These are phyloP conservation scores for Montipora foliosa DNA, from an alignment of 64 coral and sea anemone species.

Conservation along the genomic window DNA sequence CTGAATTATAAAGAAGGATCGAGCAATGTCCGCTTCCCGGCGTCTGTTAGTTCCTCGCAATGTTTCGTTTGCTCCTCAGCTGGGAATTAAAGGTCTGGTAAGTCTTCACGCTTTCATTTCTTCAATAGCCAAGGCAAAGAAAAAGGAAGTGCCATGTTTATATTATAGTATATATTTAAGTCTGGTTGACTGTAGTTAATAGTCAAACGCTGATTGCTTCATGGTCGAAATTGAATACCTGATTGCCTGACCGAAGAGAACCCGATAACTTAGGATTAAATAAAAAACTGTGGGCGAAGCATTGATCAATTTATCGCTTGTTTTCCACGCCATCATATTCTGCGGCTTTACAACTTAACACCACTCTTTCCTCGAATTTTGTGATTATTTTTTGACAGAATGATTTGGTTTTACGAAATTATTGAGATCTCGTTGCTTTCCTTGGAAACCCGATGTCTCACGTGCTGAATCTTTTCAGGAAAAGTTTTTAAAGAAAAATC, in stretches of 20 bases:
- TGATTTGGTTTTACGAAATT: conserved; percentile 21
- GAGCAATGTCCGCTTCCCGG: not conserved
- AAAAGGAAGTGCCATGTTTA: not conserved
- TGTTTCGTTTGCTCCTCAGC: conserved; percentile 31
- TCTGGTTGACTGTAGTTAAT: not conserved
- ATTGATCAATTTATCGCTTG: not conserved
- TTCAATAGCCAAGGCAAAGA: not conserved
- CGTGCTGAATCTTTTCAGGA: too few relatives aligned
- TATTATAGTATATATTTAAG: too few relatives aligned
- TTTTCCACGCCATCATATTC: not conserved
- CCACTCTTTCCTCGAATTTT: not conserved
- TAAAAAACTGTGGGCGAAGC: not conserved
- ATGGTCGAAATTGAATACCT: not conserved
- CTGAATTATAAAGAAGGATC: not conserved
- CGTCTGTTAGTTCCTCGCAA: conserved; percentile 20
- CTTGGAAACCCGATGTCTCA: not conserved
- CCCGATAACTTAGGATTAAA: not conserved
- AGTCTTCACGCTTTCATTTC: not conserved
- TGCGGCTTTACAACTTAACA: not conserved
- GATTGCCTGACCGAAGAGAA: not conserved
- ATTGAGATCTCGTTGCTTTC: conserved; percentile 26
- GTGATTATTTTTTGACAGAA: conserved; percentile 1
- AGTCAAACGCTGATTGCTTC: not conserved
- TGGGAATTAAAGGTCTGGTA: conserved; percentile 52
- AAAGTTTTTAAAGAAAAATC: too few relatives aligned